Evolutionary conservation across 2,888 invertebrate species (phyloP), one percentile per base, ranked within the genome.

Genomic region (Drosophila austrosaltans): DNA sequence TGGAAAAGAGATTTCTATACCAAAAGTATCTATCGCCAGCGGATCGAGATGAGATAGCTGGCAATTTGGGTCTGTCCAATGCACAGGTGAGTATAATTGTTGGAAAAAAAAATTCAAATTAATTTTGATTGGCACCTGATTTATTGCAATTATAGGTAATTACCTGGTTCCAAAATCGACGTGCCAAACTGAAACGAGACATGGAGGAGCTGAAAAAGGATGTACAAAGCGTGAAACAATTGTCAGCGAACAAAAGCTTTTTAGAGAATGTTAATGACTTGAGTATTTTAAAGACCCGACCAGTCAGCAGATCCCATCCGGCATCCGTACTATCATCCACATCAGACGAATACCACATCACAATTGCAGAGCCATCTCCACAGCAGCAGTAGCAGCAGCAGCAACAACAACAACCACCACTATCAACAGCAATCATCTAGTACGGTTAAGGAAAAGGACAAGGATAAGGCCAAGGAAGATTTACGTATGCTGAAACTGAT

Each of bases 1-100:
- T 99, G 91, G 99, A 99, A 93, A 98, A 98, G 92, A 94, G 99
- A 86, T 99, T 99, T 93, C 95, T 98, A n/a, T 98, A 98, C 93
- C 99, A 99, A 93, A 99, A 99, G 93, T 99, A 99, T 93, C 94
- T 99, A 81, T 98, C 98, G 63, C 99, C 99, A 0, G 98, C 98
- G 0, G 99, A 99, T 93, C 94, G 99, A 76, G 99, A 99, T 93
- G 98, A 99, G 91, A 98, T 99, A 78, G 98, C 99, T 2, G 96
- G 96, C 76, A 96, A 96, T 36, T 93, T 99, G 72, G 98, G 98
- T 2, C 95, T 99, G 12, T 98, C 98, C 78, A 99, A 99, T 93
- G 99, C 99, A n/a, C 99, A 99, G 94, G 92, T 92, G 87, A 86
- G 88, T 90, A 78, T 81, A 62, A 12, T 8, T 53, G 30, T 16